Evolutionary conservation across 1,140 invertebrate species (phyloP).

Genomic region (Drosophila sp.): DNA sequence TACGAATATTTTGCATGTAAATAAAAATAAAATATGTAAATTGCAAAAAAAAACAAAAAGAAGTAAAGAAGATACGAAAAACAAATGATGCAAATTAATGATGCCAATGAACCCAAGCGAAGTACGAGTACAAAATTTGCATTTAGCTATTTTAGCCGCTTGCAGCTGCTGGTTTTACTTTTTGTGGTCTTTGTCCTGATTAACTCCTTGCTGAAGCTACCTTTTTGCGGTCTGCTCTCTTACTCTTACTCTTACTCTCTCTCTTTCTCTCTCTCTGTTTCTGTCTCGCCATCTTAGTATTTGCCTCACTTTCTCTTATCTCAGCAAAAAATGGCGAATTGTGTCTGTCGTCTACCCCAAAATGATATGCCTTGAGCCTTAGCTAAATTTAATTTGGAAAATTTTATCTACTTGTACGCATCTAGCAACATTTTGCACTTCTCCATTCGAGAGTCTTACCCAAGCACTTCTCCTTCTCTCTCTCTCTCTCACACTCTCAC

Average conservation of each 20-base stretch:
- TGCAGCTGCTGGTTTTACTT: not conserved
- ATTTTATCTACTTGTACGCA: conserved; percentile 68
- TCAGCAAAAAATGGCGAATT: conserved; percentile 57
- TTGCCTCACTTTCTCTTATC: conserved; percentile 11
- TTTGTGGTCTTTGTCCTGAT: conserved; percentile 9
- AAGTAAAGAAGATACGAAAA: conserved; percentile 12
- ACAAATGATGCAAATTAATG: conserved; percentile 5
- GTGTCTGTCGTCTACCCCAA: conserved; percentile 46
- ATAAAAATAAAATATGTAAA: conserved; percentile 59
- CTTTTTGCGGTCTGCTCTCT: not conserved
- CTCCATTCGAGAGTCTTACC: conserved; percentile 10
- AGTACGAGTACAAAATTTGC: not conserved
- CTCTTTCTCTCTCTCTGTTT: not conserved
- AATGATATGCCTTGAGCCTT: conserved; percentile 35
- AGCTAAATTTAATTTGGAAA: conserved; percentile 73
- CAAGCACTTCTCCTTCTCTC: conserved; percentile 10
- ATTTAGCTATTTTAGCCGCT: not conserved
- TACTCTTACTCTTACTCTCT: not conserved
- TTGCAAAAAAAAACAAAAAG: conserved; percentile 28
- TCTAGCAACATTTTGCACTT: conserved; percentile 59
- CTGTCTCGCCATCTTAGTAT: not conserved
- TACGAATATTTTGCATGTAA: conserved; percentile 27
- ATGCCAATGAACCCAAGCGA: conserved; percentile 7
- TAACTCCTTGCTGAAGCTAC: conserved; percentile 5
- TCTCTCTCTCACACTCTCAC: not conserved